These are phyloP conservation scores for Dryobotodes eremita DNA, from an alignment of 2,888 invertebrate species.

Conservation along the genomic window DNA sequence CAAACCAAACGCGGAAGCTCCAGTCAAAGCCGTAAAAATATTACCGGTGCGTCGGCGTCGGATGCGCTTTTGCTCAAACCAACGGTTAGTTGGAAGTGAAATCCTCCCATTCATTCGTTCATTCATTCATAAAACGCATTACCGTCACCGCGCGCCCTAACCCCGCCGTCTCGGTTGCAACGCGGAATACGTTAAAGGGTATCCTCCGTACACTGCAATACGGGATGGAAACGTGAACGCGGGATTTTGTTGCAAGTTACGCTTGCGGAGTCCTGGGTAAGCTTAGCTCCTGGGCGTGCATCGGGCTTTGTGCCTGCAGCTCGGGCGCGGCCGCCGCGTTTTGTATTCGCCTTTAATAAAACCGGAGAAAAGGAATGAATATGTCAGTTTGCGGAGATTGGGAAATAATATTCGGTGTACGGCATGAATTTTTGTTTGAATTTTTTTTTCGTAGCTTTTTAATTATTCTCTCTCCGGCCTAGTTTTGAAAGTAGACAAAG, in stretches of 20 bases:
- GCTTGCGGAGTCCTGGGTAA: slow-evolving; percentile 78
- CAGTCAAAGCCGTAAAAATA: slow-evolving; percentile 61
- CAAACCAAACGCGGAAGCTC: slow-evolving; percentile 57
- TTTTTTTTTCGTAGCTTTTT: slow-evolving; percentile 31
- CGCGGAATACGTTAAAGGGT: slow-evolving; percentile 82
- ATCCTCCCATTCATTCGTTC: slow-evolving; percentile 86
- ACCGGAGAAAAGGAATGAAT: slow-evolving; percentile 76
- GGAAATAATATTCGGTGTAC: slow-evolving; percentile 49
- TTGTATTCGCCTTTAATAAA: slow-evolving; percentile 82
- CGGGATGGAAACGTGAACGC: slow-evolving; percentile 82
- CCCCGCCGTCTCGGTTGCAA: slow-evolving; percentile 76
- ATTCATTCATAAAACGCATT: slow-evolving; percentile 89
- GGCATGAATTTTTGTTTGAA: slow-evolving; percentile 19
- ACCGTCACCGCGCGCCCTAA: slow-evolving; percentile 77
- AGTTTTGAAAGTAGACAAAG: slow-evolving; percentile 7
- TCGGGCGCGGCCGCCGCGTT: slow-evolving; percentile 75
- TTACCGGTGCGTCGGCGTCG: slow-evolving; percentile 63
- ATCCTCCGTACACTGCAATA: slow-evolving; percentile 81
- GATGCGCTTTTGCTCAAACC: slow-evolving; percentile 80
- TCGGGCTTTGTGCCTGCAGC: slow-evolving; percentile 76
- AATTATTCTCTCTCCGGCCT: slow-evolving; percentile 14
- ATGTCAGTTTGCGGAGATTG: slow-evolving; percentile 68
- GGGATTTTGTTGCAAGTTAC: slow-evolving; percentile 85
- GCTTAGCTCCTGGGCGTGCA: slow-evolving; percentile 79
- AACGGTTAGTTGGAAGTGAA: slow-evolving; percentile 85